A percentile compares a stretch with the other conserved stretches of the same genome.
Evolutionary conservation across 2,888 invertebrate species (phyloP).

Genomic region (Elmis aenea): DNA sequence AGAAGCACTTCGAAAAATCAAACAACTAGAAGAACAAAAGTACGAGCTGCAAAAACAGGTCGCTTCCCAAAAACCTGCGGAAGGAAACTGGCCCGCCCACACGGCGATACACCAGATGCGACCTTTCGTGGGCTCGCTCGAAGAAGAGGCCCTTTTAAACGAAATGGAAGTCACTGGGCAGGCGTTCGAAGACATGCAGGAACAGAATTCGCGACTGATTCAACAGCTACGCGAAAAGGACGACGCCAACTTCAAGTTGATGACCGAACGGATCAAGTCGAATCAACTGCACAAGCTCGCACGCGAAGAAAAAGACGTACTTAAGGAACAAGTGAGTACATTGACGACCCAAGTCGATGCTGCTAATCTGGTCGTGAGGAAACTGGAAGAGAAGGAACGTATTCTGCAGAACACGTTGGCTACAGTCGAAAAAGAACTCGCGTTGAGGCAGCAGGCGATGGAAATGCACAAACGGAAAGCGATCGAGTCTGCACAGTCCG

Average conservation of each 20-base stretch:
- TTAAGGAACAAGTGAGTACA: constrained; percentile 76
- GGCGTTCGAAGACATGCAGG: constrained; percentile 99
- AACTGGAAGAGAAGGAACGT: constrained; percentile 93
- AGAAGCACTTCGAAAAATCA: constrained; percentile 89
- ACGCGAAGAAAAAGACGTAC: constrained; percentile 88
- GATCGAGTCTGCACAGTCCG: constrained; percentile 94
- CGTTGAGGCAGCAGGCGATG: constrained; percentile 91
- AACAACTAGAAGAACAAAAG: constrained; percentile 89
- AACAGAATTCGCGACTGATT: constrained; percentile 91
- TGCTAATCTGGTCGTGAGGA: constrained; percentile 88
- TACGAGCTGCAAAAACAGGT: constrained; percentile 88
- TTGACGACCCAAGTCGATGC: constrained; percentile 68
- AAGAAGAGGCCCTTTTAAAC: constrained; percentile 93
- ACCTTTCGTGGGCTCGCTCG: constrained; percentile 71
- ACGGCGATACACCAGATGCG: constrained; percentile 53
- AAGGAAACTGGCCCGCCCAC: constrained; percentile 47
- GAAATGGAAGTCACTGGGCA: constrained; percentile 99
- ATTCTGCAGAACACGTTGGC: constrained; percentile 86
- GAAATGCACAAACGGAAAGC: constrained; percentile 98
- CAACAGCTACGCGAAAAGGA: constrained; percentile 95
- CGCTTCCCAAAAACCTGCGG: constrained; percentile 74
- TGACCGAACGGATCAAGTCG: constrained; percentile 94
- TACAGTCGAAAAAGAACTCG: constrained; percentile 90
- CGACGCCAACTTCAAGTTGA: constrained; percentile 97
- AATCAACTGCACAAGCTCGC: constrained; percentile 93